Evolutionary conservation across 2,113 vertebrate species (phyloP), one percentile per base, ranked within the genome.

Genomic region (Poecilia latipinna): DNA sequence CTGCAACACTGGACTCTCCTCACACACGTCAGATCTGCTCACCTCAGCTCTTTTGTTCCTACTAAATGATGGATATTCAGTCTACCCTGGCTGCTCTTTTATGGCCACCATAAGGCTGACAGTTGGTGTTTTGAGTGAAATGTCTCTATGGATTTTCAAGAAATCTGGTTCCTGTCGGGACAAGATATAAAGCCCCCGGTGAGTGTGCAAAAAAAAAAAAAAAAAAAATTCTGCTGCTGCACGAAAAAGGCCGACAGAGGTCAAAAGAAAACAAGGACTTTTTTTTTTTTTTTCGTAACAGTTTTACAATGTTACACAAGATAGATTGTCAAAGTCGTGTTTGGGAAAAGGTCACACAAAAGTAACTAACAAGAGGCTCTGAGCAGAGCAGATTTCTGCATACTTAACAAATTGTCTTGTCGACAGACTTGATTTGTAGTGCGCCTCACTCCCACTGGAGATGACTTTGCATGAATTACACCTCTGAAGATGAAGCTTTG

Each of bases 211-310:
- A 42, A 10, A 62, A 28, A 28, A 28, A 28, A 28, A 28, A 28
- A 28, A 28, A 1, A 62, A 42, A 39, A 61, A n/a, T 22, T 61
- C 32, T 61, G 69, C 32, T 60, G 31, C 31, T 70, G 33, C 15
- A 32, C 8, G 8, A 12, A 57, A 29, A 39, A 61, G 68, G 51
- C n/a, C 65, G 28, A 7, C 24, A 33, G 51, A 39, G 54, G 54
- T 71, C 33, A 71, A 61, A 61, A 35, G 54, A 26, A 61, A 35
- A 61, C 69, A 71, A 28, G 54, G 29, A 71, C 57, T 71, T 71
- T 62, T 17, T 37, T 57, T 17, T 37, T 57, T 19, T 65, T 37
- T 11, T 12, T 35, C 5, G 51, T 48, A 57, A 22, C 2, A 24
- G 8, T n/a, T 57, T 57, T n/a, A n/a, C 51, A 57, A n/a, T 3